These are phyloP conservation scores for Arremon aurantiirostris DNA, from an alignment of 2,797 vertebrate species.

Conservation along the genomic window DNA sequence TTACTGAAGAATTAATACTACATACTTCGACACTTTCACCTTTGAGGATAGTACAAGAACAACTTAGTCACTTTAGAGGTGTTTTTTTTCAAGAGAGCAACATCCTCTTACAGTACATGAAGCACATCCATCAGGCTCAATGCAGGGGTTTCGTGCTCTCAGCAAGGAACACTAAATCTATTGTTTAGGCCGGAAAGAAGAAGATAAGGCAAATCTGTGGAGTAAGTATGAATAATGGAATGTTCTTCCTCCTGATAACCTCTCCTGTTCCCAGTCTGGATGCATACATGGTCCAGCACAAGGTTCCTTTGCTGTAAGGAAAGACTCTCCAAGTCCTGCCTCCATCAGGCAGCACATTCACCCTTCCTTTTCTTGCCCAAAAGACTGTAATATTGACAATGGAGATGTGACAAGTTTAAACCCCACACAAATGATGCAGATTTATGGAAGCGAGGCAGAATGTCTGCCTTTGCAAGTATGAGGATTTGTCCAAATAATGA, in stretches of 20 bases:
- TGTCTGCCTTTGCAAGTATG: background rate
- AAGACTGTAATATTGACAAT: background rate
- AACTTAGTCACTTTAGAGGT: background rate
- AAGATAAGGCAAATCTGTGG: background rate
- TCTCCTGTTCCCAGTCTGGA: background rate
- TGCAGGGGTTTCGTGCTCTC: background rate
- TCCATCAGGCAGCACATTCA: background rate
- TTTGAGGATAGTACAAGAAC: background rate
- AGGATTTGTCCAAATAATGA: background rate
- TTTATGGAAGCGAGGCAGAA: background rate
- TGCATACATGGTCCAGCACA: background rate
- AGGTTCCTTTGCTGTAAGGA: background rate
- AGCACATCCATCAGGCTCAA: background rate
- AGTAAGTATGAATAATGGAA: background rate
- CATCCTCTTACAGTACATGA: background rate
- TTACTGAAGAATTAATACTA: background rate
- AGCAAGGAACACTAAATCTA: background rate
- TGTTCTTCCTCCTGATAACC: background rate
- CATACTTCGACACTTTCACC: background rate
- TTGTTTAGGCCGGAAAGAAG: background rate
- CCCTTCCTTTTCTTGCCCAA: background rate
- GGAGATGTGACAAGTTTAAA: background rate
- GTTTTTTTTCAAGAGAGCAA: background rate
- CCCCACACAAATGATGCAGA: rapidly evolving
- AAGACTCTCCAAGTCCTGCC: background rate